Evolutionary conservation across 2,113 vertebrate genomes (phyloP).

Genomic region (Alouatta palliata): DNA sequence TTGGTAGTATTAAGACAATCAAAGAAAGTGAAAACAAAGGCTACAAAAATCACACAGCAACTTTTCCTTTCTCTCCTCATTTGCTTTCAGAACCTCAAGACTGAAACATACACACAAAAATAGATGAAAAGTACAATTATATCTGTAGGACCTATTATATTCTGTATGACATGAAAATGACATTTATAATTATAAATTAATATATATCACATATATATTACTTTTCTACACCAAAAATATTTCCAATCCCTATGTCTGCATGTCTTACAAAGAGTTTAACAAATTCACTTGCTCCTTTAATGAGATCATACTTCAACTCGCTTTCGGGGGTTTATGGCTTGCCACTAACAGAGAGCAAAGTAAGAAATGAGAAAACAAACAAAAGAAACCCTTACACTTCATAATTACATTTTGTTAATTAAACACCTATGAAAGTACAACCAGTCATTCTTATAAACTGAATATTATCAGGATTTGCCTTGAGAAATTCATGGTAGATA

Average conservation of each 20-base stretch:
- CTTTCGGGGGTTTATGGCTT: not conserved
- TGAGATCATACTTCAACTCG: not conserved
- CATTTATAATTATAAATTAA: not conserved
- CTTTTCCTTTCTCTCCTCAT: not conserved
- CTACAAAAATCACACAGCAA: not conserved
- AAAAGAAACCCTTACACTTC: not conserved
- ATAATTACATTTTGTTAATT: not conserved
- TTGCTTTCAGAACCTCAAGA: not conserved
- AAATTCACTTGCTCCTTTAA: not conserved
- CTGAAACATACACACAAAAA: not conserved
- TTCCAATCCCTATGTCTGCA: not conserved
- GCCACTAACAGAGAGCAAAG: not conserved
- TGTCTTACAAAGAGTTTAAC: constrained; percentile 41
- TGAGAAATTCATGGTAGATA: not conserved
- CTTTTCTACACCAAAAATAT: not conserved
- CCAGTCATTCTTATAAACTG: accelerated
- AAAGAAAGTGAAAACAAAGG: constrained; percentile 47
- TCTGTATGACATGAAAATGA: not conserved
- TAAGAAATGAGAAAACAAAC: not conserved
- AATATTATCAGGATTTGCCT: not conserved
- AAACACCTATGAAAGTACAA: not conserved
- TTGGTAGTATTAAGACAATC: not conserved
- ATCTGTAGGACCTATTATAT: not conserved
- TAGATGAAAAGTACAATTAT: not conserved
- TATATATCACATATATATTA: not conserved